phyloP scores from a whole-genome alignment of 2,888 invertebrate species.

The Omphaloscelis lunosa region DNA sequence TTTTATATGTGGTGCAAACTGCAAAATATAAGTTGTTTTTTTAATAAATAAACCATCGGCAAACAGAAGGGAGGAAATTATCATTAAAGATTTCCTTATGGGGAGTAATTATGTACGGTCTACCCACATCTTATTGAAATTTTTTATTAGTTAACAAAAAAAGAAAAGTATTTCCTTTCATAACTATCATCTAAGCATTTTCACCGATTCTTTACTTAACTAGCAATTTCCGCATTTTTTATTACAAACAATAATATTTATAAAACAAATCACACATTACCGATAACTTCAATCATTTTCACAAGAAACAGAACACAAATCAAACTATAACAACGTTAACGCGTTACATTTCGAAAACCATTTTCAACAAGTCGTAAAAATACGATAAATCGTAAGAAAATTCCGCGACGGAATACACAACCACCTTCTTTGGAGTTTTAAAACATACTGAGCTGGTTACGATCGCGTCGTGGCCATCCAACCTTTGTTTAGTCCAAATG shows the following conservation, averaged over 20 bases:
- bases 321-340: conserved; percentile 38
- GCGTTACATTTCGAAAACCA: conserved; percentile 52
- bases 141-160: background rate
- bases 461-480: conserved; percentile 34
- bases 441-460: conserved; percentile 33
- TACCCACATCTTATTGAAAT: background rate
- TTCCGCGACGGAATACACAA: conserved; percentile 25
- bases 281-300: conserved; percentile 72
- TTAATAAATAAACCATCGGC: too few relatives aligned
- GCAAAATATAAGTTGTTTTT: too few relatives aligned
- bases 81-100: background rate
- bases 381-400: conserved; percentile 35
- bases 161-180: background rate
- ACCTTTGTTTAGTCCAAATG: conserved; percentile 14
- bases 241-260: conserved; percentile 12
- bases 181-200: background rate
- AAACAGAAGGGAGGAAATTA: background rate
- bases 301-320: conserved; percentile 54
- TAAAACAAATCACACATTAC: conserved; percentile 60
- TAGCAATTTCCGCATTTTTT: conserved; percentile 1
- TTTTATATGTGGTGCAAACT: too few relatives aligned
- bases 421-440: conserved; percentile 12
- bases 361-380: conserved; percentile 45
- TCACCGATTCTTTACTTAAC: background rate
- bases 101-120: background rate